These are phyloP conservation scores for Trichonephila clavipes DNA, from an alignment of 1,140 invertebrate genomes.

Conservation along the genomic window DNA sequence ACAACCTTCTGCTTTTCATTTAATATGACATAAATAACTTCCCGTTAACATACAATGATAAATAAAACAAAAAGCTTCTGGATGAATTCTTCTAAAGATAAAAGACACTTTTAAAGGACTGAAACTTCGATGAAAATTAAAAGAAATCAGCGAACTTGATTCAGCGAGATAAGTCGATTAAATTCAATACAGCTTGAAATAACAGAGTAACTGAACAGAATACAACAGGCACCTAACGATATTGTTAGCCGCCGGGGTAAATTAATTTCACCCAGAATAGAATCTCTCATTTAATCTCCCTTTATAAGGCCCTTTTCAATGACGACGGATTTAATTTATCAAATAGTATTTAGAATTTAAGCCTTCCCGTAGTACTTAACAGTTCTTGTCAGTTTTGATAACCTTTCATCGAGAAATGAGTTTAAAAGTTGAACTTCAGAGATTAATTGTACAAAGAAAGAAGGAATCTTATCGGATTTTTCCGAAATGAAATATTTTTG, in stretches of 20 bases:
- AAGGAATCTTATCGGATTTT: too few relatives aligned
- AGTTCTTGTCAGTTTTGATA: neutral
- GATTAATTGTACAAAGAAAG: too few relatives aligned
- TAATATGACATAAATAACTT: too few relatives aligned
- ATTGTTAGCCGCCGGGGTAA: neutral
- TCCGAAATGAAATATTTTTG: too few relatives aligned
- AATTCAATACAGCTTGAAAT: neutral
- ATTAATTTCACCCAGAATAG: neutral
- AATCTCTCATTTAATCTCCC: neutral
- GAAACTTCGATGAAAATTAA: neutral
- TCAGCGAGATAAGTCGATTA: neutral
- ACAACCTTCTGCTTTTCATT: too few relatives aligned
- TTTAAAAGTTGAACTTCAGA: too few relatives aligned
- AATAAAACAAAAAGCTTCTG: too few relatives aligned
- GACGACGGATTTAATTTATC: conserved; percentile 9
- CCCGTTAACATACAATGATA: too few relatives aligned
- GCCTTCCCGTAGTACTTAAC: neutral
- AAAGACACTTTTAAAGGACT: neutral
- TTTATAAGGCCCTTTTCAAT: neutral
- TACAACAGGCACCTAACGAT: neutral
- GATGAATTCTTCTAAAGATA: too few relatives aligned
- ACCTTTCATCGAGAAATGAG: too few relatives aligned
- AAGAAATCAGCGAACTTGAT: neutral
- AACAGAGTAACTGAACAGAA: neutral
- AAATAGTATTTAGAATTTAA: conserved; percentile 15